A percentile compares a stretch with the other conserved stretches of the same genome.
phyloP scores from a whole-genome alignment of 2,797 vertebrate species.

The Otolemur crassicaudatus region DNA sequence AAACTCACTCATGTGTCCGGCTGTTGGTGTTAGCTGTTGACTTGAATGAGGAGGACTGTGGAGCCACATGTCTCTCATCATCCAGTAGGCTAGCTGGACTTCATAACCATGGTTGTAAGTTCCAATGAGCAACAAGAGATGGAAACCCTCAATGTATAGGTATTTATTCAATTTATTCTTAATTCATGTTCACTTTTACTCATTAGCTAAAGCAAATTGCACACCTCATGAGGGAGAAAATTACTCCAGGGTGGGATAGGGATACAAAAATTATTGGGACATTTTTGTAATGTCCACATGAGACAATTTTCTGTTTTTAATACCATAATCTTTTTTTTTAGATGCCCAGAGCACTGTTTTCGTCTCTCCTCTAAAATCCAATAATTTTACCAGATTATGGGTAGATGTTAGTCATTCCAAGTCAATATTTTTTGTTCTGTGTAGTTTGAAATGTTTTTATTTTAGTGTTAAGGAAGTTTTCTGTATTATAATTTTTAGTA shows the following conservation, averaged over 20 bases:
- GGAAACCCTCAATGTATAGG: too few species aligned
- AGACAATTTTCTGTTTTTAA: neutral
- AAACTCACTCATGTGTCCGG: too few species aligned
- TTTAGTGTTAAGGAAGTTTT: neutral
- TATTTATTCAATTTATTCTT: neutral
- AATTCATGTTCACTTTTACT: neutral
- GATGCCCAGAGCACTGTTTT: neutral
- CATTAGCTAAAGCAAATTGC: neutral
- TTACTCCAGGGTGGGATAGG: accelerated
- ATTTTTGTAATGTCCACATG: neutral
- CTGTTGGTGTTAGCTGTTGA: neutral
- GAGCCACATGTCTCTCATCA: neutral
- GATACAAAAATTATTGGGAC: neutral
- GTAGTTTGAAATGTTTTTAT: neutral
- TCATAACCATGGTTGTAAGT: neutral
- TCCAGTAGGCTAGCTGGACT: neutral
- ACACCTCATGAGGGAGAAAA: neutral
- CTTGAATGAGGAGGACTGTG: accelerated
- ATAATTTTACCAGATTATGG: neutral
- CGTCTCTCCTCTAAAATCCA: neutral
- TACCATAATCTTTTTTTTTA: neutral
- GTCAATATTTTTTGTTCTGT: neutral
- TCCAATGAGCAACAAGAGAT: neutral
- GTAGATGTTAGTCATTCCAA: neutral
- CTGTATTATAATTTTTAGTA: neutral